Evolutionary conservation across 2,888 invertebrate genomes (phyloP).

Genomic region (Oxycera nigricornis): DNA sequence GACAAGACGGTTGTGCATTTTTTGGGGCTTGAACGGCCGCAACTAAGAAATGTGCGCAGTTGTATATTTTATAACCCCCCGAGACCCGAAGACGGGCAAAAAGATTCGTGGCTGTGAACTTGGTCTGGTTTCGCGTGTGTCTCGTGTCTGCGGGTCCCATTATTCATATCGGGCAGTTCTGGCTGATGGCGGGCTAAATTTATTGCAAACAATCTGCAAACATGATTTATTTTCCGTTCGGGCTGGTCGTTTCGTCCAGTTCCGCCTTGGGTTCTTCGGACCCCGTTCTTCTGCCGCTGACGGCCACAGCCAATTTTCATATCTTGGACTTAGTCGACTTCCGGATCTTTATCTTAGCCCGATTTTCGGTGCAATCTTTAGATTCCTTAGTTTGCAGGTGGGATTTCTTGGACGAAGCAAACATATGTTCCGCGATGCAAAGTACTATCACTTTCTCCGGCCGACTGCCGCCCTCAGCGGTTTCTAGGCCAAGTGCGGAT

Average conservation of each 20-base stretch:
- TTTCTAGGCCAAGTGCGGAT: too few relatives aligned
- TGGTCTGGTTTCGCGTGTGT: conserved; percentile 6
- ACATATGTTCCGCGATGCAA: background rate
- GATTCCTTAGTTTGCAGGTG: background rate
- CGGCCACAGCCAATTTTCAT: background rate
- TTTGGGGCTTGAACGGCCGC: conserved; percentile 11
- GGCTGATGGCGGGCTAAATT: conserved; percentile 9
- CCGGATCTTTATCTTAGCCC: background rate
- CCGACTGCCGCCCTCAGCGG: background rate
- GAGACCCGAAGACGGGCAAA: conserved; percentile 22
- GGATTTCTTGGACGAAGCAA: too few relatives aligned
- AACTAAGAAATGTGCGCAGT: conserved; percentile 36
- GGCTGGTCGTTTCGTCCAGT: conserved; percentile 16
- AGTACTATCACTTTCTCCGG: background rate
- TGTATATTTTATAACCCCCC: conserved; percentile 33
- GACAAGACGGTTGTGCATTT: conserved; percentile 1
- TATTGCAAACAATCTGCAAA: conserved; percentile 11
- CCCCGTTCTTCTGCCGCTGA: background rate
- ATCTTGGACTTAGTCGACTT: background rate
- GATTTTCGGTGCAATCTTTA: background rate
- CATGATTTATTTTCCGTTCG: conserved; percentile 26
- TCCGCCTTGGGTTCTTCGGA: background rate
- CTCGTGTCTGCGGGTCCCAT: conserved; percentile 22
- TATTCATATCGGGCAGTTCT: conserved; percentile 14
- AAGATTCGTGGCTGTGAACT: conserved; percentile 23